A percentile compares a stretch with the other conserved stretches of the same genome.
Evolutionary conservation across 1,140 invertebrate genomes (phyloP).

Genomic region (Ooceraea biroi): DNA sequence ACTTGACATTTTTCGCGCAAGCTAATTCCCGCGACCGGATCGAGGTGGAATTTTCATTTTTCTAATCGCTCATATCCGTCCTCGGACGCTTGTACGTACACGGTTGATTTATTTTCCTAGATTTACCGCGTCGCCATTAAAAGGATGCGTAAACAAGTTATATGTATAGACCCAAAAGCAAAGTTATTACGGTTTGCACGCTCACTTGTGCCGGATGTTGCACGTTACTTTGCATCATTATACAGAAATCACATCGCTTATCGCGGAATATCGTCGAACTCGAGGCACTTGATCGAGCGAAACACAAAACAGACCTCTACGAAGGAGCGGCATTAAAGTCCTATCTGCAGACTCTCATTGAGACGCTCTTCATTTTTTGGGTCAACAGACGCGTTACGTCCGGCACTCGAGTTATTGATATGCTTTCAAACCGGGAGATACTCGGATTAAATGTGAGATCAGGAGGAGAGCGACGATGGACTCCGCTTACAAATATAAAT

Average conservation of each 20-base stretch:
- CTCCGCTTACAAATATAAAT: not conserved
- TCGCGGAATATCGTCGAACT: not conserved
- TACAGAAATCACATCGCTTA: not conserved
- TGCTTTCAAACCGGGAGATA: not conserved
- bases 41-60: not conserved
- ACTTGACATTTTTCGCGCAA: slow-evolving; percentile 15
- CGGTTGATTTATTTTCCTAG: slow-evolving; percentile 17
- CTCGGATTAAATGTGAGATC: slow-evolving; percentile 10
- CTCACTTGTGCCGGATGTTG: not conserved
- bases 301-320: slow-evolving; percentile 27
- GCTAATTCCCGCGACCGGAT: slow-evolving; percentile 22
- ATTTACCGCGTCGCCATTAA: slow-evolving; percentile 15
- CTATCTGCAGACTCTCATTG: not conserved
- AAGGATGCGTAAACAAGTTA: not conserved
- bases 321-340: not conserved
- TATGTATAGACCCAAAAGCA: not conserved
- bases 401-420: slow-evolving; percentile 44
- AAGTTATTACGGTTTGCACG: slow-evolving; percentile 15
- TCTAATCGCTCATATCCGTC: not conserved
- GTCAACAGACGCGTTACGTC: slow-evolving; percentile 33
- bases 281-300: slow-evolving; percentile 7
- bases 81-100: not conserved
- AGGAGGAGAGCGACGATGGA: not conserved
- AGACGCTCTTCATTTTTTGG: slow-evolving; percentile 46
- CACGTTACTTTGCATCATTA: slow-evolving; percentile 6